phyloP scores from a whole-genome alignment of 2,888 invertebrate species.

The Drosophila ezoana region DNA sequence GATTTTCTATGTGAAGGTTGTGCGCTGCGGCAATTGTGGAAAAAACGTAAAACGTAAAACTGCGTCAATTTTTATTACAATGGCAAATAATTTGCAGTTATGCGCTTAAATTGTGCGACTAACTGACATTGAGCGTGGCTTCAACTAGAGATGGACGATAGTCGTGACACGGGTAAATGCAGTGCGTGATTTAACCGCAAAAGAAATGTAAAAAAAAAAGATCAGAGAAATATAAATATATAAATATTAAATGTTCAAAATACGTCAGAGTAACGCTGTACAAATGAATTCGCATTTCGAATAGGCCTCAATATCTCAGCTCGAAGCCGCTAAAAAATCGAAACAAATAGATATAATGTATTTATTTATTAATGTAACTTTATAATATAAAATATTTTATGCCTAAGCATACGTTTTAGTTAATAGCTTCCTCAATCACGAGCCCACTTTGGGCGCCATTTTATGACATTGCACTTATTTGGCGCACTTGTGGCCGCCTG shows the following conservation, averaged over 20 bases:
- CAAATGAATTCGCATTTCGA: no score
- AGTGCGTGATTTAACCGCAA: background rate
- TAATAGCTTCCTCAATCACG: background rate
- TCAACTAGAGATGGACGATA: conserved; percentile 13
- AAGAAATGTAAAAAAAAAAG: background rate
- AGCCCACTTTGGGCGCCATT: conserved; percentile 15
- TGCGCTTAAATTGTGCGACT: conserved; percentile 57
- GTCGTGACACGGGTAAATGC: conserved; percentile 13
- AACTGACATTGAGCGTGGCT: conserved; percentile 62
- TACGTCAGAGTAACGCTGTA: no score
- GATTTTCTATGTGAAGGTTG: conserved; percentile 84
- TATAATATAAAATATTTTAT: background rate
- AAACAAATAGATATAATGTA: no score
- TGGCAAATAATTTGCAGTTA: conserved; percentile 77
- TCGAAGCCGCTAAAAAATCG: no score
- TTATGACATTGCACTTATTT: conserved; percentile 4
- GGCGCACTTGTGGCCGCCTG: background rate
- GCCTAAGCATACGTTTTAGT: background rate
- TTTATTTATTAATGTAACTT: no score
- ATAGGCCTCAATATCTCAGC: no score
- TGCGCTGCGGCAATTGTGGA: conserved; percentile 50
- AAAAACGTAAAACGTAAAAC: conserved; percentile 35
- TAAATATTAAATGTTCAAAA: background rate
- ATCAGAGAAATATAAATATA: background rate
- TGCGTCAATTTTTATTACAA: conserved; percentile 70